Conservation (phyloP, 2,113 vertebrate species). For the Crypturellus undulatus region DNA sequence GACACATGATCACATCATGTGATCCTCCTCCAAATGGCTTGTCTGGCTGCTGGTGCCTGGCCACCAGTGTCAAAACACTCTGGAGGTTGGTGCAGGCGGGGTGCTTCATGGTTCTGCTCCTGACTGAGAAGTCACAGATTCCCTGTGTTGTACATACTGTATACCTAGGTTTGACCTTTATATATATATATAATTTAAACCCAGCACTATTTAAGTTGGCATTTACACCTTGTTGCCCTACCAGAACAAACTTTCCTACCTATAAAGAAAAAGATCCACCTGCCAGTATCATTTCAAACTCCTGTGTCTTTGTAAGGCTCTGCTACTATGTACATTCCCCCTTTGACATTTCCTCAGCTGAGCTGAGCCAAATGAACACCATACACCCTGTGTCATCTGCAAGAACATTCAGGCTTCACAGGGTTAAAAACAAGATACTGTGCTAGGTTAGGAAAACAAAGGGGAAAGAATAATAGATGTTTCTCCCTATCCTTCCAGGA, state of each 20-base stretch:
- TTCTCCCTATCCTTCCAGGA: background rate
- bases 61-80: background rate
- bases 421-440: background rate
- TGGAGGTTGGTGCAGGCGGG: background rate
- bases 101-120: rapidly evolving
- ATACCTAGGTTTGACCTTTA: background rate
- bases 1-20: rapidly evolving
- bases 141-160: rapidly evolving
- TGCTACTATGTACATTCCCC: background rate
- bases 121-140: background rate
- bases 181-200: background rate
- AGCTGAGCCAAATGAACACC: background rate
- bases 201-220: background rate
- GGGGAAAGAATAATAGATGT: background rate
- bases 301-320: background rate
- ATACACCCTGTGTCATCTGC: background rate
- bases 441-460: background rate
- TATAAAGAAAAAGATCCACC: slow-evolving; percentile 8
- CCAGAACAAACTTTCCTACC: slow-evolving; percentile 3
- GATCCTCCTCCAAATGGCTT: background rate
- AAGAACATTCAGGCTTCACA: background rate
- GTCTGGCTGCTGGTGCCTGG: background rate
- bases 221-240: background rate
- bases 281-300: background rate
- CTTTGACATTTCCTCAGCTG: background rate